A percentile compares a stretch with the other conserved stretches of the same genome.
Evolutionary conservation across 2,113 vertebrate genomes (phyloP).

Genomic region (Echinops telfairi): DNA sequence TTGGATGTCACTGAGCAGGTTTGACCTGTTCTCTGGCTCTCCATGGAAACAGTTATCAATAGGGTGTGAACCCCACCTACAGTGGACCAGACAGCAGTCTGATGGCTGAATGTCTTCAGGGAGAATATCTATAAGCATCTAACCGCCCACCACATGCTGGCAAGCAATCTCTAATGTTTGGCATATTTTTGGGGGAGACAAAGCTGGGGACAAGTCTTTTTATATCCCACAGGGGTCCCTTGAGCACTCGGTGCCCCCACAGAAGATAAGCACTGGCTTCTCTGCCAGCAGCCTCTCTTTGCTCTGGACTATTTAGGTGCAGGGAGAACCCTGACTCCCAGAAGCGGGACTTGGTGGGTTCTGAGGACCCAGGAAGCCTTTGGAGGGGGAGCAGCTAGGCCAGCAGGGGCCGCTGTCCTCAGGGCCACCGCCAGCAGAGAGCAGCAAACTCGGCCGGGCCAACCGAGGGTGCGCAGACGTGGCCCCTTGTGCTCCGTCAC

Average conservation of each 20-base stretch:
- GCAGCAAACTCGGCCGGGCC: fast-evolving
- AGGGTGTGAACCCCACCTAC: no score
- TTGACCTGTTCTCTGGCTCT: no score
- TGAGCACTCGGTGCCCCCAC: background rate
- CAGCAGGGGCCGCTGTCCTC: background rate
- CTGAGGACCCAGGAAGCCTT: background rate
- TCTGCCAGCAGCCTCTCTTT: background rate
- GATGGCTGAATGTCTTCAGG: no score
- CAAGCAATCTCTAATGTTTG: no score
- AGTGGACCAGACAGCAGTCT: no score
- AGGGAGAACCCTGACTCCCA: background rate
- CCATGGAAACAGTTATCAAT: no score
- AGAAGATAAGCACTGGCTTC: background rate
- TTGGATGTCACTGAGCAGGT: no score
- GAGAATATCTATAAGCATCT: no score
- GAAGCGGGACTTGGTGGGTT: fast-evolving
- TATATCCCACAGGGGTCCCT: background rate
- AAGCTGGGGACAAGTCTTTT: no score
- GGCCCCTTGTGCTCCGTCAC: background rate
- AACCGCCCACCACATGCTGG: no score
- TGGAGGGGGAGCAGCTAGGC: background rate
- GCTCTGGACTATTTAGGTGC: background rate
- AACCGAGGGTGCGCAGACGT: background rate
- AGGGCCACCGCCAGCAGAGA: background rate
- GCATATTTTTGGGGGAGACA: no score